Base-by-base conservation (phyloP, 1,140 invertebrate species). In the Panagrolaimus sp. region DNA sequence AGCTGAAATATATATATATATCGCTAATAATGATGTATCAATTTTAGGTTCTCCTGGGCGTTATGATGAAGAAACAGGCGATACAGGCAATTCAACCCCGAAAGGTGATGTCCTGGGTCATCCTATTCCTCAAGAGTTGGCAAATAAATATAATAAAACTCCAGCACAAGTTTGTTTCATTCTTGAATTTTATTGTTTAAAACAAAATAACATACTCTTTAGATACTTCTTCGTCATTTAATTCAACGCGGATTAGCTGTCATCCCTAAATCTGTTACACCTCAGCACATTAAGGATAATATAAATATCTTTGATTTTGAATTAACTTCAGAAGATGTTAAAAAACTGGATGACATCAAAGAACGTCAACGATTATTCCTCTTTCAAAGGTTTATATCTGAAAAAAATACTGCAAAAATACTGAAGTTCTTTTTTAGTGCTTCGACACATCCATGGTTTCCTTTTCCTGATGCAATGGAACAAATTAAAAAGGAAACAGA, bases 81-180 rank as follows among this genome's bases (percentile, higher is more conserved):
- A 38, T 38, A 38, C 78, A 86, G 4, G 77, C 82, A 4, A 86
- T 91, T 42, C 20, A 20, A 57, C 27, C 45, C 27, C 23, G 9
- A 43, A 27, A 61, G 23, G 42, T 20, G 44, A 25, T 38, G 25
- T 42, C 13, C 25, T 69, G 11, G 47, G n/a, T 27, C 74, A 42
- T n/a, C 57, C 76, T 64, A 42, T 23, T 13, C 23, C 76, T 68
- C 23, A 53, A 46, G 74, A 83, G 57, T 84, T 90, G 51, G 87
- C 89, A 8, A 74, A 82, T 9, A 85, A 87, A 73, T 79, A 88
- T 38, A 78, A 85, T 0, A 87, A 87, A 74, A 84, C 87, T 9
- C 82, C 87, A 53, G 87, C 88, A 8, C 48, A 65, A 45, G 83
- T 91, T 61, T 23, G 31, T 38, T 38, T 38, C 31, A 2, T 38